phyloP scores from a whole-genome alignment of 2,113 vertebrate genomes.

The Nothoprocta perdicaria region DNA sequence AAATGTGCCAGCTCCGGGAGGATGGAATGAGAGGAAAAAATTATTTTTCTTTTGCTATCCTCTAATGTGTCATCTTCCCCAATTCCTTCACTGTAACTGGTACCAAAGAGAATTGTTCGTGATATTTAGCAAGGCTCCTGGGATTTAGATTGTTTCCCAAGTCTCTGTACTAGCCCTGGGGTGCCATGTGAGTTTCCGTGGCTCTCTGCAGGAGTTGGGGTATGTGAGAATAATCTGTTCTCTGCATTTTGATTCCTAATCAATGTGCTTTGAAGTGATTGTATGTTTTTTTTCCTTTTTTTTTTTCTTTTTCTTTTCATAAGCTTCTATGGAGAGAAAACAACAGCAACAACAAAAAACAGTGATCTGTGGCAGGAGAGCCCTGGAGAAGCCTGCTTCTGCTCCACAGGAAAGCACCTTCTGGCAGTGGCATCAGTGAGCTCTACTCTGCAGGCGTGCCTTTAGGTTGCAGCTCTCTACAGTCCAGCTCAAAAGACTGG shows the following conservation, averaged over 20 bases:
- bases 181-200: accelerated
- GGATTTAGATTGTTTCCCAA: constrained; percentile 17
- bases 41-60: background rate
- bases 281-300: accelerated
- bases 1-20: background rate
- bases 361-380: background rate
- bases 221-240: background rate
- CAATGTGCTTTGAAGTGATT: background rate
- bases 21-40: background rate
- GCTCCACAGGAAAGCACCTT: background rate
- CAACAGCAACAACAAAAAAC: no score
- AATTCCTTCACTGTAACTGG: background rate
- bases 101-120: constrained; percentile 7
- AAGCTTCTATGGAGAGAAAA: no score
- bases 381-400: background rate
- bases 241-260: constrained; percentile 28
- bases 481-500: background rate
- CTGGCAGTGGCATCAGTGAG: background rate
- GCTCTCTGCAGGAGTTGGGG: background rate
- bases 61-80: background rate
- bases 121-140: constrained; percentile 4
- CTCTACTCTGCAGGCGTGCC: background rate
- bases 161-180: background rate
- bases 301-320: background rate
- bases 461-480: background rate